Evolutionary conservation across 1,140 invertebrate genomes (phyloP), one percentile per base, ranked within the genome.

Genomic region (Drosophila pandora): DNA sequence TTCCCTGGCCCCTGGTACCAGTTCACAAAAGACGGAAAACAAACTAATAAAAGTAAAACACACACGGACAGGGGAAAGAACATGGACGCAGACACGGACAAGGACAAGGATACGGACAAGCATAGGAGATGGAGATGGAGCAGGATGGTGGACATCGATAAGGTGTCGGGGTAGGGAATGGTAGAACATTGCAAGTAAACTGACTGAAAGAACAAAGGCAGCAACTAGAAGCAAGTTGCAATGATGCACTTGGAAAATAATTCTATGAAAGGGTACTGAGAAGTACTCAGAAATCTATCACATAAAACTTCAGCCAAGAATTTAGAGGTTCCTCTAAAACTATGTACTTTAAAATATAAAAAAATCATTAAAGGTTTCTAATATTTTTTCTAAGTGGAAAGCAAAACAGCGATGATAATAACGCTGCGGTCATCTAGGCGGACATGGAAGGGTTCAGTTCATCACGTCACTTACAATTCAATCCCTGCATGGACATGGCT

Each of bases 381-480:
- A 28, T 28, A 41, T 17, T 21, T 43, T 32, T 3, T 30, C 0
- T 0, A 0, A 32, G 63, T 67, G 59, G 10, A 65, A 10, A 12
- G 12, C 9, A 28, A 56, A 55, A 41, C 39, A 37, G 32, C 70
- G n/a, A 30, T 47, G 72, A 76, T 68, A 76, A 68, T 76, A 76
- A 76, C 53, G 62, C 48, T 50, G 60, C 59, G 71, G 73, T 68
- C 64, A 68, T 21, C 52, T 21, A 34, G 12, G 3, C n/a, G n/a
- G 37, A 28, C 39, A 59, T 43, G 55, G 65, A 49, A 74, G 56
- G 70, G 53, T 37, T 37, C 34, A 37, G 71, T 74, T 68, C 69
- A 50, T 70, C 67, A 57, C 76, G 77, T 75, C 87, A 91, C 90
- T 91, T 91, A 91, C 90, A 74, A 91, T 91, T 91, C 82, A 87